Percentiles rank a stretch among this genome's conserved stretches.
phyloP scores from a whole-genome alignment of 2,888 invertebrate species.

The Cyclophora albipunctata region DNA sequence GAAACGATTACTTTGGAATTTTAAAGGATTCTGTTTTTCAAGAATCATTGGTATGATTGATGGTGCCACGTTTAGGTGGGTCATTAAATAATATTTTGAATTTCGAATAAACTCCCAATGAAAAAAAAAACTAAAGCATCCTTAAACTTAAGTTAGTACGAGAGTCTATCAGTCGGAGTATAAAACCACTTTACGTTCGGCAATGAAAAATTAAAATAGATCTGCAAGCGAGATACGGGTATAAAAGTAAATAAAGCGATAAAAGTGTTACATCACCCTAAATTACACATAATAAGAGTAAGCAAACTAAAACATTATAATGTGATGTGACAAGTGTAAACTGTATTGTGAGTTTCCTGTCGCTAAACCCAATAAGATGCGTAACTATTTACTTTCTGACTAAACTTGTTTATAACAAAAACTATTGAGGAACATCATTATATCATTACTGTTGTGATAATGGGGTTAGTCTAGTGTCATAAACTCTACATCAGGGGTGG shows the following conservation, averaged over 20 bases:
- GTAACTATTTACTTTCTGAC: conserved; percentile 44
- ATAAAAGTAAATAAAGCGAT: no score
- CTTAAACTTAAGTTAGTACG: no score
- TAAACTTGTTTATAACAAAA: conserved; percentile 16
- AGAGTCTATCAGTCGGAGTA: no score
- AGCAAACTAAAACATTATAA: conserved; percentile 43
- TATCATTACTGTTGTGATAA: no score
- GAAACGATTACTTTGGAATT: conserved; percentile 13
- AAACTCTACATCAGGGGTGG: no score
- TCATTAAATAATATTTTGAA: no score
- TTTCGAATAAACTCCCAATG: no score
- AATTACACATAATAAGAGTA: conserved; percentile 45
- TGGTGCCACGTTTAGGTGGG: no score
- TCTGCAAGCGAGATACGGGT: no score
- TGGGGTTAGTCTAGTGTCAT: neutral
- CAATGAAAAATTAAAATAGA: neutral
- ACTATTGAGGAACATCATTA: no score
- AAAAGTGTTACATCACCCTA: conserved; percentile 41
- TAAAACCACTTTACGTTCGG: no score
- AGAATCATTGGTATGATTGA: neutral
- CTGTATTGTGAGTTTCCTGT: conserved; percentile 38
- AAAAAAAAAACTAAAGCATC: no score
- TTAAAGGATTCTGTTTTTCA: conserved; percentile 2
- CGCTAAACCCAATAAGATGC: conserved; percentile 28
- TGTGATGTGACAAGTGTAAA: conserved; percentile 42